Conservation (phyloP, 1,140 invertebrate species). For the Sinella curviseta region DNA sequence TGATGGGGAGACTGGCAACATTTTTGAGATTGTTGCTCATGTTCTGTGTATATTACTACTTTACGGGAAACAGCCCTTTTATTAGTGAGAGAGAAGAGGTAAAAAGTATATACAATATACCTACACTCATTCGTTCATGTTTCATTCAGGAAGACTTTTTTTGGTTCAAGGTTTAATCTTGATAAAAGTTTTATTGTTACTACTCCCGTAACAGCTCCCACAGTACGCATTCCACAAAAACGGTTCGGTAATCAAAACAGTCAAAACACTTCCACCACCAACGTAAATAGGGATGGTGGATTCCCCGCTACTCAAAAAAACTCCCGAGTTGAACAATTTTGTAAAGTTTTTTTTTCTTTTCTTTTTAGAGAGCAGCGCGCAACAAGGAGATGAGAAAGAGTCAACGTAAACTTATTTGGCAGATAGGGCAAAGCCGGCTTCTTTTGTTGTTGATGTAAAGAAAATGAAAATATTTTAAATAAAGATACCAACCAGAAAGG, state of each 20-base stretch:
- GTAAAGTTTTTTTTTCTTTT: not conserved
- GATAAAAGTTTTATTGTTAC: constrained; percentile 22
- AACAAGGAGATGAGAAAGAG: not conserved
- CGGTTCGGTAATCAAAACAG: constrained; percentile 15
- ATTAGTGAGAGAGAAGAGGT: not conserved
- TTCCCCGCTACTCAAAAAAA: not conserved
- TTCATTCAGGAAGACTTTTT: not conserved
- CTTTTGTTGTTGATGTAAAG: too few species aligned
- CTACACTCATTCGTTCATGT: not conserved
- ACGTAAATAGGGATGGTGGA: not conserved
- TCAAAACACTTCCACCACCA: not conserved
- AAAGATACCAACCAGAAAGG: too few species aligned
- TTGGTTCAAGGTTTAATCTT: constrained; percentile 26
- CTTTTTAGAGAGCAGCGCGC: not conserved
- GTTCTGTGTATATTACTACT: not conserved
- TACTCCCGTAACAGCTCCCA: constrained; percentile 14
- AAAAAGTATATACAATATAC: not conserved
- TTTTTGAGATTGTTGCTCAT: not conserved
- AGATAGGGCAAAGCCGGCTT: too few species aligned
- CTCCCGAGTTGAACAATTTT: not conserved
- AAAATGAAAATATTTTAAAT: too few species aligned
- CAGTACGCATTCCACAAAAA: constrained; percentile 17
- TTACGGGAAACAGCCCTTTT: not conserved
- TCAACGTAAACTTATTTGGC: too few species aligned
- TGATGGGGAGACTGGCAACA: not conserved